Evolutionary conservation across 1,140 invertebrate genomes (phyloP), one percentile per base, ranked within the genome.

Genomic region (Telenomus remus): DNA sequence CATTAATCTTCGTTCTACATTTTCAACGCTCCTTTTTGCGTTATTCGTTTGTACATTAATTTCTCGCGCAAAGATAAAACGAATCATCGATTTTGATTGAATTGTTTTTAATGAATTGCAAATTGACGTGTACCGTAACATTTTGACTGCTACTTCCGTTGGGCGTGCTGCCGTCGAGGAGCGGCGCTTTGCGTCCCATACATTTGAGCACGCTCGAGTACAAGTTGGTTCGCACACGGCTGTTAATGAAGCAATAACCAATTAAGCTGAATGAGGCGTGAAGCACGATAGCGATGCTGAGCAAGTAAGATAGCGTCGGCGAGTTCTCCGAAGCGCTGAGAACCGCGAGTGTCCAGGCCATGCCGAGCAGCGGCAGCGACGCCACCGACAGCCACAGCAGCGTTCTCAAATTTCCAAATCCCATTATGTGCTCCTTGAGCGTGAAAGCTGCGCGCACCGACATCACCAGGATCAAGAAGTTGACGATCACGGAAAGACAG

Each of bases 391-490:
- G 87, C 94, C 93, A 96, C n/a, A 97, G 85, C 0, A 95, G 86
- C 4, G 95, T 95, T 72, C 96, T 92, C 46, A 98, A 87, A 85
- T 96, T 96, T 19, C 95, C 95, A 82, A 97, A 96, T 55, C 96
- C 96, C 51, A 95, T 91, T 7, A 97, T 93, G 79, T 96, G 95
- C 79, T 96, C 95, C 82, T 96, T 95, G 15, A 97, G 91, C 11
- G 95, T 95, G 81, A 97, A 96, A 14, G 96, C 96, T 4, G 96
- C 96, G 69, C 94, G 91, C 0, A 98, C 92, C 19, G 95, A 96
- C 72, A 97, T 91, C 1, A 95, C 91, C 42, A 98, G 91, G 44
- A 95, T 93, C 27, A 92, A 89, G 0, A 98, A 89, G 82, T 95
- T 95, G 0, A 93, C 90, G n/a, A 93, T 83, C 0, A 95, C 93